phyloP scores from a whole-genome alignment of 2,113 vertebrate genomes.

The Mustelus asterias region DNA sequence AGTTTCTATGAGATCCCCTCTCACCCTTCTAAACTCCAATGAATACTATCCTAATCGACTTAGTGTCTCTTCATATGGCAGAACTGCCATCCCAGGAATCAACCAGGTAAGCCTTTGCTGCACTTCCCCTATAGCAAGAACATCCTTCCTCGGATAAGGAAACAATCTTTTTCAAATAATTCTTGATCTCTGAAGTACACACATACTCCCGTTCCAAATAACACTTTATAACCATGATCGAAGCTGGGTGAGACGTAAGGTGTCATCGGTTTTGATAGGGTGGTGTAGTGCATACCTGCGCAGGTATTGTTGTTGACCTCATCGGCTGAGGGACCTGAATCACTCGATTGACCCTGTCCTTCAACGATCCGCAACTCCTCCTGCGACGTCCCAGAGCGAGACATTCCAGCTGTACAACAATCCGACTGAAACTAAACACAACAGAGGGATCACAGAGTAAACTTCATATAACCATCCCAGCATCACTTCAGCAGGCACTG shows the following conservation, averaged over 20 bases:
- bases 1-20: too few species aligned
- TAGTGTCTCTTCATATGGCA: too few species aligned
- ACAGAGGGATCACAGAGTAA: background rate
- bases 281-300: conserved; percentile 53
- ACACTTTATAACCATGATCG: background rate
- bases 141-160: too few species aligned
- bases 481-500: background rate
- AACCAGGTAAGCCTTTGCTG: too few species aligned
- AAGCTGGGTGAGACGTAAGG: background rate
- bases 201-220: background rate
- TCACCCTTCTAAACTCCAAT: too few species aligned
- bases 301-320: conserved; percentile 98
- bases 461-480: background rate
- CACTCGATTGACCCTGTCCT: conserved; percentile 75
- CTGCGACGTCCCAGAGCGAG: conserved; percentile 77
- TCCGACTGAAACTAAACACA: conserved; percentile 80
- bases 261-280: background rate
- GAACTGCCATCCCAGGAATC: too few species aligned
- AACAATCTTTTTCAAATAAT: background rate
- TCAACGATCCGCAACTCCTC: conserved; percentile 92
- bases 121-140: too few species aligned
- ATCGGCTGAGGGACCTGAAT: conserved; percentile 72
- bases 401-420: conserved; percentile 72
- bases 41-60: too few species aligned
- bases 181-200: background rate